Percentiles rank a stretch among this genome's conserved stretches.
Evolutionary conservation across 1,140 invertebrate species (phyloP).

Genomic region (Venturia canescens): DNA sequence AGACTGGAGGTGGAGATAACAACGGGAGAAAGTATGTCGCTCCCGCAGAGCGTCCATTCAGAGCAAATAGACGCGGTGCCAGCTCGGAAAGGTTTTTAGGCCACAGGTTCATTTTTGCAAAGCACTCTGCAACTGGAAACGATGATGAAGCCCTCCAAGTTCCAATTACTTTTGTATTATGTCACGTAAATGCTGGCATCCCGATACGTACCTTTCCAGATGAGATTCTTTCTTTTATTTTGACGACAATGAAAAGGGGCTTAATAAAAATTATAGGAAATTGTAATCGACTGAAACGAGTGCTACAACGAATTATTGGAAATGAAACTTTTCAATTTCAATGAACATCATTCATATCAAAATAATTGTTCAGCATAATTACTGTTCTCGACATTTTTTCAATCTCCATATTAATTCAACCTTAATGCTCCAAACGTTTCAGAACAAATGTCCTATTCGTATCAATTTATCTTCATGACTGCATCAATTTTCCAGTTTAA

Average conservation of each 20-base stretch:
- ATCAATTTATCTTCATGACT: too few species aligned
- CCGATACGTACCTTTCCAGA: neutral
- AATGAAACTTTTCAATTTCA: too few species aligned
- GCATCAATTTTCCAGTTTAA: too few species aligned
- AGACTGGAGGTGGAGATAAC: neutral
- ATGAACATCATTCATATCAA: too few species aligned
- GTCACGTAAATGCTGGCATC: neutral
- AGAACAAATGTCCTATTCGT: too few species aligned
- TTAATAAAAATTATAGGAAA: too few species aligned
- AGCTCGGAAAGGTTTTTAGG: conserved; percentile 16
- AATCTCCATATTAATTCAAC: too few species aligned
- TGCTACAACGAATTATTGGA: too few species aligned
- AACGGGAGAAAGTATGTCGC: conserved; percentile 17
- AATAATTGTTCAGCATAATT: too few species aligned
- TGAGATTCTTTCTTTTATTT: neutral
- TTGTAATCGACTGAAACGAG: too few species aligned
- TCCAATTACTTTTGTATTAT: conserved; percentile 13
- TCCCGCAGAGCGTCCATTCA: conserved; percentile 9
- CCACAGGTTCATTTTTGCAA: conserved; percentile 5
- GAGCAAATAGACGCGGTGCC: conserved; percentile 9
- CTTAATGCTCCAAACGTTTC: too few species aligned
- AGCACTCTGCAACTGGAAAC: neutral
- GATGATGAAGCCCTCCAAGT: conserved; percentile 1
- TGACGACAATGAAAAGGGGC: neutral
- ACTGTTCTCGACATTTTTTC: too few species aligned